A percentile compares a stretch with the other conserved stretches of the same genome.
Conservation (phyloP, 2,797 vertebrate species). For the Pangasius mekongensis region DNA sequence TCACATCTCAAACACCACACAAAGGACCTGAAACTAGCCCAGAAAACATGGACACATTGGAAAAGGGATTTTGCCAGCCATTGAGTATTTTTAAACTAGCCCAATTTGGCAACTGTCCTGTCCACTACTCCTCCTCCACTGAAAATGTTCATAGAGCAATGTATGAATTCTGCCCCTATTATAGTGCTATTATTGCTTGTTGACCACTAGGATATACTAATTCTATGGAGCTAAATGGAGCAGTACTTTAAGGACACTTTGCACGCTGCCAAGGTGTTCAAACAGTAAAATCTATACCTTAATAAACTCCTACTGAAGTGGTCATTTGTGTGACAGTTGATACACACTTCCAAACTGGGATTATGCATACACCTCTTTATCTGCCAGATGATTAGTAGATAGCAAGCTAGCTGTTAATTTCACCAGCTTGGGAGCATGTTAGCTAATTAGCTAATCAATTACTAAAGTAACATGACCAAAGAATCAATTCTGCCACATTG, state of each 20-base stretch:
- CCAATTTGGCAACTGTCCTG: too few relatives aligned
- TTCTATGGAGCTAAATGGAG: not conserved
- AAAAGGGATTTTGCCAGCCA: not conserved
- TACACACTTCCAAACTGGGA: not conserved
- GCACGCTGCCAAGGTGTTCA: not conserved
- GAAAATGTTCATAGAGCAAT: not conserved
- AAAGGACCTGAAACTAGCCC: not conserved
- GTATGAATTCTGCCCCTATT: not conserved
- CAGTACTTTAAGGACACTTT: not conserved
- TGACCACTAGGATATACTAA: not conserved
- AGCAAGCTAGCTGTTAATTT: not conserved
- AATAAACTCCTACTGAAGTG: not conserved
- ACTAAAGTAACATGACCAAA: not conserved
- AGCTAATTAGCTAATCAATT: not conserved
- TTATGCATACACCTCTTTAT: not conserved
- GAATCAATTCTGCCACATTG: not conserved
- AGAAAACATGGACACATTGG: not conserved
- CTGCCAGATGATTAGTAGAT: not conserved
- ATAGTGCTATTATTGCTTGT: not conserved
- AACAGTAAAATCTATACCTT: not conserved
- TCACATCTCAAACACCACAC: not conserved
- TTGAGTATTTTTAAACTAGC: too few relatives aligned
- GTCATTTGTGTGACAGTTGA: not conserved
- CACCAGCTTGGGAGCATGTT: not conserved
- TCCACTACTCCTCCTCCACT: too few relatives aligned